Evolutionary conservation across 2,888 invertebrate species (phyloP), one percentile per base, ranked within the genome.

Genomic region (Apoda limacodes): DNA sequence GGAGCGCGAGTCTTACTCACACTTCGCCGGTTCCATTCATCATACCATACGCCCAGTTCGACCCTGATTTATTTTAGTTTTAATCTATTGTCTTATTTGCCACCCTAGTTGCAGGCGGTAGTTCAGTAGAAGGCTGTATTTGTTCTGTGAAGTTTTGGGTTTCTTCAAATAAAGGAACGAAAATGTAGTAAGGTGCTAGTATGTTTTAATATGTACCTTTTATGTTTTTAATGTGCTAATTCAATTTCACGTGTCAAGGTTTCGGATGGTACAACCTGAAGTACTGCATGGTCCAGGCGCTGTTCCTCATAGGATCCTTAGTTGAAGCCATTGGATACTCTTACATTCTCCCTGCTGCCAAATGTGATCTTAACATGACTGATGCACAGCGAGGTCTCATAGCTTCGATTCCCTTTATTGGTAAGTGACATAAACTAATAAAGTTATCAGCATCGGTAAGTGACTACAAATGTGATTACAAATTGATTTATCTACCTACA

Each of bases 301-400:
- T 74, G 19, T 75, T 71, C 46, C 60, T 88, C 3, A 82, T 87
- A 69, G 68, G 84, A 3, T 83, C 85, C 2, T 85, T 88, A 46
- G 65, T 86, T 17, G 88, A 88, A 50, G 83, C 85, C 0, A 75
- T 86, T 47, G 84, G 85, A 4, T 84, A 88, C 48, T 82, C 87
- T 36, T 84, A 85, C 42, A 71, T 88, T 9, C 64, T 87, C 30
- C 87, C 88, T 1, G 67, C 85, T 1, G 82, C 87, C 4, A 83
- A 83, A 58, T 88, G 88, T 45, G 88, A 88, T 50, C 66, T 89
- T 1, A 60, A 78, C 12, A 70, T 87, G 45, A 55, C 68, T 0
- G 74, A 85, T 39, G 80, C 85, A 0, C 59, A 61, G 25, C 48
- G 78, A 54, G 87, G 88, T 1, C 56, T 88, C 21, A 62, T 88